A percentile compares a stretch with the other conserved stretches of the same genome.
Evolutionary conservation across 2,888 invertebrate genomes (phyloP).

Genomic region (Hirtodrosophila histrioides): DNA sequence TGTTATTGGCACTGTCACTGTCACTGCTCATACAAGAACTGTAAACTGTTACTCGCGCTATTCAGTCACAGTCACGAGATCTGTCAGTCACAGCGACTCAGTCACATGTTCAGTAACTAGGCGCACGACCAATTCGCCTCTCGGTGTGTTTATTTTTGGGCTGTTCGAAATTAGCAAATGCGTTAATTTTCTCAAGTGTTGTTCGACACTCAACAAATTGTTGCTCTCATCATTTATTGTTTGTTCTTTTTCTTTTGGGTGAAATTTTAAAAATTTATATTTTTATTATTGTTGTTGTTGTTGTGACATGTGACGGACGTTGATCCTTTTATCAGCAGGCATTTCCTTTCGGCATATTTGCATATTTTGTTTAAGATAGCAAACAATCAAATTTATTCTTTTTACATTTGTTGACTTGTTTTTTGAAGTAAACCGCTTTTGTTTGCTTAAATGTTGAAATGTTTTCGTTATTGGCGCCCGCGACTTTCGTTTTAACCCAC

Average conservation of each 20-base stretch:
- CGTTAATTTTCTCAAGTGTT: conserved; percentile 27
- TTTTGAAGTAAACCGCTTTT: conserved; percentile 62
- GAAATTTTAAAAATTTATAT: conserved; percentile 1
- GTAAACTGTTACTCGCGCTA: no score
- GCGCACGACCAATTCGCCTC: conserved; percentile 8
- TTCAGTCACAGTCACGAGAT: no score
- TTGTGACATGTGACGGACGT: conserved; percentile 24
- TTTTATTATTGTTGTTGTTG: conserved; percentile 5
- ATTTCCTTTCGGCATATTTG: conserved; percentile 35
- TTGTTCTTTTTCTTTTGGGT: conserved; percentile 6
- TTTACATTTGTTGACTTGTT: conserved; percentile 26
- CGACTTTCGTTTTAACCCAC: conserved; percentile 72
- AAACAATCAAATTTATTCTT: conserved; percentile 69
- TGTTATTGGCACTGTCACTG: no score
- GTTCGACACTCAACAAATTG: conserved; percentile 2
- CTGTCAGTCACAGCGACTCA: no score
- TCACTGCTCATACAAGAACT: no score
- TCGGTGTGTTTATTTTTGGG: conserved; percentile 29
- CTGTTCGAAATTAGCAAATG: conserved; percentile 24
- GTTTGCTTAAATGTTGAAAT: conserved; percentile 49
- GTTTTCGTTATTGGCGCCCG: conserved; percentile 8
- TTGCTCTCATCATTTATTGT: conserved; percentile 1
- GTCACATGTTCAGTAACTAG: conserved; percentile 5
- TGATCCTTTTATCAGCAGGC: conserved; percentile 48
- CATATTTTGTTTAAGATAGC: conserved; percentile 11